Percentiles rank a stretch among this genome's conserved stretches.
Conservation (phyloP, 2,113 vertebrate genomes). For the Bucco capensis region DNA sequence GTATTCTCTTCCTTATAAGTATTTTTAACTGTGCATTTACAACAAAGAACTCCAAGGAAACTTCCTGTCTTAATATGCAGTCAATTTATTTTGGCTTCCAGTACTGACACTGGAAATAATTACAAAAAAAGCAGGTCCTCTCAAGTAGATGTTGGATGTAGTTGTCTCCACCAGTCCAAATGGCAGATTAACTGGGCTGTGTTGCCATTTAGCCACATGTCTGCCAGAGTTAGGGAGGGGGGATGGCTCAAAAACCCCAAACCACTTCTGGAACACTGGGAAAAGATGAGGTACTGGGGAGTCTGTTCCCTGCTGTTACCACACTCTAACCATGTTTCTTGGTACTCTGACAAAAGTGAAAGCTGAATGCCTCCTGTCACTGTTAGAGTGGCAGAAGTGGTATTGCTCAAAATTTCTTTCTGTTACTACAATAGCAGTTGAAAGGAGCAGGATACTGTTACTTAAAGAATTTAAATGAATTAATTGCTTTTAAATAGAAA, state of each 20-base stretch:
- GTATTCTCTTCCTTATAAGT: not conserved
- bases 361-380: not conserved
- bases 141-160: not conserved
- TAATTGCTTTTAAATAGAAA: not conserved
- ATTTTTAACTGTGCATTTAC: not conserved
- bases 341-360: not conserved
- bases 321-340: not conserved
- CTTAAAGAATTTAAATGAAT: not conserved
- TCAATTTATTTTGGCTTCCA: not conserved
- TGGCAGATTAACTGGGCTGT: not conserved
- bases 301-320: not conserved
- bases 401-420: not conserved
- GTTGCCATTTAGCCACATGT: not conserved
- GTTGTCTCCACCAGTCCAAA: not conserved
- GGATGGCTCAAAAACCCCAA: not conserved
- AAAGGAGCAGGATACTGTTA: not conserved
- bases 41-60: not conserved
- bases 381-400: not conserved
- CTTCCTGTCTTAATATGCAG: not conserved
- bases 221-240: not conserved
- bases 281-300: not conserved
- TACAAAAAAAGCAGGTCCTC: not conserved
- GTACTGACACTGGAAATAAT: not conserved
- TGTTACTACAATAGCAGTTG: not conserved
- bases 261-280: not conserved